A percentile compares a stretch with the other conserved stretches of the same genome.
Conservation (phyloP, 2,888 invertebrate species). For the Ochlodes sylvanus region DNA sequence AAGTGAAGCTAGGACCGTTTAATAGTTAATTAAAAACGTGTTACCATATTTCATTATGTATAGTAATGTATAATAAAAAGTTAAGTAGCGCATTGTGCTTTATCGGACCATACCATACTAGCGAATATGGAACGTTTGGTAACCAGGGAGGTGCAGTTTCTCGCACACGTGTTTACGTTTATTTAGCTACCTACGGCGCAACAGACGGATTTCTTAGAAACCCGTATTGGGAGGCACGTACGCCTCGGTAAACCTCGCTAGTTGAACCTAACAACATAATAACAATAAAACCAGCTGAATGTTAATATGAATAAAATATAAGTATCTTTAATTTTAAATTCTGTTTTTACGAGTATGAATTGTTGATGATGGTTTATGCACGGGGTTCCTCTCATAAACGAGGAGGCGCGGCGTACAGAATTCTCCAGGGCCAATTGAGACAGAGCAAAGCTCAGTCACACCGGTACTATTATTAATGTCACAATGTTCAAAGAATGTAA, state of each 20-base stretch:
- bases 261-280: constrained; percentile 68
- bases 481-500: too few species aligned
- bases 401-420: too few species aligned
- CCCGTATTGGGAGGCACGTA: constrained; percentile 80
- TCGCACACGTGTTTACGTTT: constrained; percentile 48
- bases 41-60: too few species aligned
- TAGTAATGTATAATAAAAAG: too few species aligned
- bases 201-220: constrained; percentile 74
- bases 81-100: not conserved
- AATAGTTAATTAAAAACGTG: too few species aligned
- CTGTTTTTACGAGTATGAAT: not conserved
- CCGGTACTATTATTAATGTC: too few species aligned
- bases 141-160: constrained; percentile 37
- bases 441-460: too few species aligned
- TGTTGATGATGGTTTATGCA: too few species aligned
- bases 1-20: too few species aligned
- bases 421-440: too few species aligned
- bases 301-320: constrained; percentile 4
- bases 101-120: not conserved
- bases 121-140: constrained; percentile 9
- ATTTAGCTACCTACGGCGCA: constrained; percentile 62
- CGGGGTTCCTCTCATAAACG: too few species aligned
- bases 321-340: not conserved
- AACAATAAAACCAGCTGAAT: constrained; percentile 45
- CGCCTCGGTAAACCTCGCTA: constrained; percentile 73